phyloP scores from a whole-genome alignment of 2,797 vertebrate species.

The Bryconaethiops microstoma region DNA sequence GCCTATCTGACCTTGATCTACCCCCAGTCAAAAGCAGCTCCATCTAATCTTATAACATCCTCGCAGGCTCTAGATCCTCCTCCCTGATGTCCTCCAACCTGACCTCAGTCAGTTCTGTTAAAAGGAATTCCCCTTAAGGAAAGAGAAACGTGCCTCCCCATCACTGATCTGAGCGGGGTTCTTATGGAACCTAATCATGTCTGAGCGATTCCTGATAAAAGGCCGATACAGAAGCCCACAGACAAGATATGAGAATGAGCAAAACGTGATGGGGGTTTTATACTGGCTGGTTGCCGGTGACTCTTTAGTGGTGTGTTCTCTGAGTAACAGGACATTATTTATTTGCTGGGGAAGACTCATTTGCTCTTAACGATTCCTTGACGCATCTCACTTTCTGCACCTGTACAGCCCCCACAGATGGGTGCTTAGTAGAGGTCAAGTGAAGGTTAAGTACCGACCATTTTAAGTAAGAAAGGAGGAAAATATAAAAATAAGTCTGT shows the following conservation, averaged over 20 bases:
- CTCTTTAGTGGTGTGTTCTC: conserved; percentile 63
- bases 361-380: conserved; percentile 69
- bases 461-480: conserved; percentile 41
- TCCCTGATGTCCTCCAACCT: conserved; percentile 37
- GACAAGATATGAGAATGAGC: conserved; percentile 49
- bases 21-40: conserved; percentile 18
- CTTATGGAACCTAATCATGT: conserved; percentile 45
- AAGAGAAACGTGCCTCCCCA: conserved; percentile 30
- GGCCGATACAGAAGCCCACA: conserved; percentile 38
- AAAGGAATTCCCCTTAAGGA: conserved; percentile 40
- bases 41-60: conserved; percentile 15
- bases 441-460: conserved; percentile 59
- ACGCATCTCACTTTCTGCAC: conserved; percentile 63
- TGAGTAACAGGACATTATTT: conserved; percentile 70
- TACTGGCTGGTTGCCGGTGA: conserved; percentile 49
- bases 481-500: conserved; percentile 28
- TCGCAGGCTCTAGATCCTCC: conserved; percentile 30
- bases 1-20: conserved; percentile 45
- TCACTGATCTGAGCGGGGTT: conserved; percentile 38
- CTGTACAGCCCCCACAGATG: conserved; percentile 60
- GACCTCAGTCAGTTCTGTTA: conserved; percentile 30
- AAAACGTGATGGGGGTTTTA: conserved; percentile 66
- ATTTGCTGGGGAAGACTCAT: conserved; percentile 65
- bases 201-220: conserved; percentile 42
- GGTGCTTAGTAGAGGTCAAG: conserved; percentile 66